phyloP scores from a whole-genome alignment of 2,888 invertebrate species.

The Lottia scabra region DNA sequence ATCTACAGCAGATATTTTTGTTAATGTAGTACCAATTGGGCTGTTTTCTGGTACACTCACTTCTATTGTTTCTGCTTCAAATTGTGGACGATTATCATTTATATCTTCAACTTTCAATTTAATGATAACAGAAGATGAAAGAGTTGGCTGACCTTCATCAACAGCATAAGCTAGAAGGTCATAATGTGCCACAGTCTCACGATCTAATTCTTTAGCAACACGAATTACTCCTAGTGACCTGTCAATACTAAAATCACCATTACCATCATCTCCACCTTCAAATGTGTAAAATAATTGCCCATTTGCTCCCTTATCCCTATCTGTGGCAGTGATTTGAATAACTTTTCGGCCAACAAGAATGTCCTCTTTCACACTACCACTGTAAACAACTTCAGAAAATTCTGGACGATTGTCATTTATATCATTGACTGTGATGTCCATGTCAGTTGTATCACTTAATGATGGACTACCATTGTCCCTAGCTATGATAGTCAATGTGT shows the following conservation, averaged over 20 bases:
- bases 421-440: slow-evolving; percentile 94
- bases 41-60: slow-evolving; percentile 95
- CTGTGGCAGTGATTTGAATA: slow-evolving; percentile 89
- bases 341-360: slow-evolving; percentile 92
- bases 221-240: slow-evolving; percentile 91
- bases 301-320: slow-evolving; percentile 89
- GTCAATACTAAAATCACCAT: slow-evolving; percentile 93
- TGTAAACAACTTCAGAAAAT: slow-evolving; percentile 85
- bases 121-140: slow-evolving; percentile 74
- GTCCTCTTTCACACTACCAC: slow-evolving; percentile 90
- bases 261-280: slow-evolving; percentile 73
- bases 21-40: slow-evolving; percentile 94
- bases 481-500: slow-evolving; percentile 88
- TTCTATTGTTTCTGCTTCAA: slow-evolving; percentile 87
- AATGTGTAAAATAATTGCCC: slow-evolving; percentile 83
- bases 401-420: slow-evolving; percentile 95
- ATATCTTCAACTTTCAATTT: slow-evolving; percentile 95
- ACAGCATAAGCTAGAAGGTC: slow-evolving; percentile 88
- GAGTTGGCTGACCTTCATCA: slow-evolving; percentile 84
- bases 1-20: slow-evolving; percentile 90
- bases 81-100: slow-evolving; percentile 93
- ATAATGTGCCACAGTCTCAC: slow-evolving; percentile 89
- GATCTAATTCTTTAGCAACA: slow-evolving; percentile 88
- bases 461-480: slow-evolving; percentile 92
- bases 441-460: slow-evolving; percentile 92